phyloP scores from a whole-genome alignment of 1,140 invertebrate species.

The Harpegnathos saltator region DNA sequence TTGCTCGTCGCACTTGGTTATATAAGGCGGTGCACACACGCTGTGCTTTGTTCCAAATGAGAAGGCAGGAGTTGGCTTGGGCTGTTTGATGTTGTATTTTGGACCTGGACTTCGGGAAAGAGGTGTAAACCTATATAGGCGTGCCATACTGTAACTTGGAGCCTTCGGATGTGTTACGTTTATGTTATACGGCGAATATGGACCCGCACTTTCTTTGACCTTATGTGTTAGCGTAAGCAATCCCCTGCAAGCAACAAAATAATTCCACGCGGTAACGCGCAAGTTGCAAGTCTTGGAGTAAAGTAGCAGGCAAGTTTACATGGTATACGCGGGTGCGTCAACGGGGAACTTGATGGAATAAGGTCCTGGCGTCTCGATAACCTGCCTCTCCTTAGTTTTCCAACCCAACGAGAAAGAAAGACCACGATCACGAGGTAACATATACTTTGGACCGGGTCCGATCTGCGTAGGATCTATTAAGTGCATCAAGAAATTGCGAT shows the following conservation, averaged over 20 bases:
- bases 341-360: conserved; percentile 60
- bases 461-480: conserved; percentile 28
- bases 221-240: not conserved
- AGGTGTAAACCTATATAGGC: not conserved
- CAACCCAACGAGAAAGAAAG: conserved; percentile 73
- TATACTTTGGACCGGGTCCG: conserved; percentile 75
- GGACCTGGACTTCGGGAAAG: conserved; percentile 64
- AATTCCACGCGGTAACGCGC: not conserved
- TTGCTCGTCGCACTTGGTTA: conserved; percentile 63
- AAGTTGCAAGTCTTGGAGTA: too few species aligned
- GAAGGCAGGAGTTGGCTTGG: conserved; percentile 30
- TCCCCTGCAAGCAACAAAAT: conserved; percentile 47
- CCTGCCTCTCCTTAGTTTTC: conserved; percentile 62
- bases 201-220: not conserved
- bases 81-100: conserved; percentile 22
- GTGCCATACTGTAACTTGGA: conserved; percentile 31
- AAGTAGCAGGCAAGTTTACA: conserved; percentile 61
- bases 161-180: conserved; percentile 10
- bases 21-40: conserved; percentile 62
- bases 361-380: conserved; percentile 70
- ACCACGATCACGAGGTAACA: conserved; percentile 47
- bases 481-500: not conserved
- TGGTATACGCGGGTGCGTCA: conserved; percentile 71
- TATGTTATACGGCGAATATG: not conserved
- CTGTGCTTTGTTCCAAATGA: conserved; percentile 69